phyloP scores from a whole-genome alignment of 2,113 vertebrate species.

The Catharus fuscescens region DNA sequence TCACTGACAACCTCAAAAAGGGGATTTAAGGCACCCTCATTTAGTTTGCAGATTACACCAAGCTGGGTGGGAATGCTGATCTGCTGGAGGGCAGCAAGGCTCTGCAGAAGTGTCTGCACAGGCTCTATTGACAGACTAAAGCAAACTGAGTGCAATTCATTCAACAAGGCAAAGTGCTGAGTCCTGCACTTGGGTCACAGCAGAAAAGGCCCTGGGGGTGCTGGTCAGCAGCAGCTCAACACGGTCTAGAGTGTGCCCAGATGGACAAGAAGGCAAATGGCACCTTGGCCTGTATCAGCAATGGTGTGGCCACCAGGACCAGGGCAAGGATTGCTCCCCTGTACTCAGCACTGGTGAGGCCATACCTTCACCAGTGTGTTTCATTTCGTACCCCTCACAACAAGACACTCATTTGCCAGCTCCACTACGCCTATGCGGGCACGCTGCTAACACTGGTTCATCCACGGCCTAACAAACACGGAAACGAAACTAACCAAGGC shows the following conservation, averaged over 20 bases:
- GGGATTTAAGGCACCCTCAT: not conserved
- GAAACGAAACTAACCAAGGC: accelerated
- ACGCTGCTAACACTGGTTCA: accelerated
- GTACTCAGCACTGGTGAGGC: accelerated
- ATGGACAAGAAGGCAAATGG: accelerated
- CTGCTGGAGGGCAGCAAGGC: not conserved
- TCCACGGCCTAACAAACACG: too few species aligned
- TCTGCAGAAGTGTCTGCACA: not conserved
- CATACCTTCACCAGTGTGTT: accelerated
- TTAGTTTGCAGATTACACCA: too few species aligned
- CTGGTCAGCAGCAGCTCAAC: not conserved
- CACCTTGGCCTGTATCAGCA: not conserved
- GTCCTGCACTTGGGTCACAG: not conserved
- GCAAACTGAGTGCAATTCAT: not conserved
- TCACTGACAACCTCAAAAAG: too few species aligned
- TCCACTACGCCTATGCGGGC: accelerated
- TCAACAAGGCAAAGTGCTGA: accelerated
- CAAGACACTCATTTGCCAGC: accelerated
- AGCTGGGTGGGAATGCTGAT: accelerated
- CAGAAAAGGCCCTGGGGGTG: not conserved
- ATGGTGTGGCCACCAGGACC: accelerated
- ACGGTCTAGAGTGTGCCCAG: accelerated
- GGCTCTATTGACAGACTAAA: not conserved
- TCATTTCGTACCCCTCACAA: accelerated
- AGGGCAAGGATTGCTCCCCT: accelerated